Evolutionary conservation across 2,797 vertebrate species (phyloP), one percentile per base, ranked within the genome.

Genomic region (Rhinatrema bivittatum): DNA sequence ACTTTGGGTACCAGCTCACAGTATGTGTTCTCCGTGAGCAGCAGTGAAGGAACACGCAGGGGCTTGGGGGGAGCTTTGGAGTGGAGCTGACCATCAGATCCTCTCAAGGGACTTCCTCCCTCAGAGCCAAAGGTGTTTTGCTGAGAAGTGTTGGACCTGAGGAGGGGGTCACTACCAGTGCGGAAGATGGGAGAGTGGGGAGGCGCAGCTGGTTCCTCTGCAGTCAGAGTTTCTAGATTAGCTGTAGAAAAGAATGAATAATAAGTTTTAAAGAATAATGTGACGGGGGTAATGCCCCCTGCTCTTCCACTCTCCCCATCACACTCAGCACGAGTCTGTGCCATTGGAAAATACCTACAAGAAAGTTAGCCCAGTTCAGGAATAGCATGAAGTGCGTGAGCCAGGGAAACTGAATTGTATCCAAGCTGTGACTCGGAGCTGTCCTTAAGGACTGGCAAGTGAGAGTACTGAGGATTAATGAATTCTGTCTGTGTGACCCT

Each of bases 81-180:
- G 48, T 91, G 84, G 27, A 94, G 81, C 65, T 89, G 90, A 20
- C 89, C 89, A 18, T 94, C 90, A 0, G 88, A 94, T 25, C 85
- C 86, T 7, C 81, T 70, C 16, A 90, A 60, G 3, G 74, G 74
- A 16, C 41, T 71, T 7, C 74, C 80, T 5, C 75, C 79, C 23
- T 58, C 60, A 36, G 36, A 64, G 15, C 53, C 50, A 53, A 56
- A 19, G 61, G 72, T 24, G 9, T 3, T 61, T 57, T 20, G 54
- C 42, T 62, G 33, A 2, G 56, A 54, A 3, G 61, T 56, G 9
- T 65, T 74, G 3, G 83, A 82, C 42, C 78, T 78, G 36, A 94
- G 72, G 39, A 84, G 33, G 1, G 89, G 87, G 36, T 92, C 91
- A 12, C 91, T 95, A 29, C 87, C 87, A 2, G 84, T 88, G 16